These are phyloP conservation scores for Xanthorhoe spadicearia DNA, from an alignment of 2,888 invertebrate genomes.

Conservation along the genomic window DNA sequence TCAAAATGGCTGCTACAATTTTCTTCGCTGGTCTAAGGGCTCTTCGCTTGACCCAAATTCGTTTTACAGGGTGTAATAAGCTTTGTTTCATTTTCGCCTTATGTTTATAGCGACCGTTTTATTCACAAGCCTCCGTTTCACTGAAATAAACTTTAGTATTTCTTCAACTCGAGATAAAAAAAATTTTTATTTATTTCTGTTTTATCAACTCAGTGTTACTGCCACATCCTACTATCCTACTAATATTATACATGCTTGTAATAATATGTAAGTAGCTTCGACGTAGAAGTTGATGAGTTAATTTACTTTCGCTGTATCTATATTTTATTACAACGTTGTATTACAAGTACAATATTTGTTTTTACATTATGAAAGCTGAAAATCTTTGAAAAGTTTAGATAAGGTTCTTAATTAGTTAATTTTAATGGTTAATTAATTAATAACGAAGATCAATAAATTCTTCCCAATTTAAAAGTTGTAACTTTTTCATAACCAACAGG, in stretches of 20 bases:
- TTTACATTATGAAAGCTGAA: background rate
- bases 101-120: background rate
- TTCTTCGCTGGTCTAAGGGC: slow-evolving; percentile 28
- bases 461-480: too few species aligned
- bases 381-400: background rate
- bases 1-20: slow-evolving; percentile 30
- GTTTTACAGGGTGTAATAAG: slow-evolving; percentile 13
- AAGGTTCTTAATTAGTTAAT: background rate
- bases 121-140: background rate
- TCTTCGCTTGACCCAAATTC: slow-evolving; percentile 39
- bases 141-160: background rate
- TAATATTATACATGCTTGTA: background rate
- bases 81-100: background rate
- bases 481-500: too few species aligned
- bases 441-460: too few species aligned
- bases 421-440: background rate
- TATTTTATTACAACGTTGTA: background rate
- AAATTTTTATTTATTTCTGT: too few species aligned
- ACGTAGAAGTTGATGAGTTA: background rate
- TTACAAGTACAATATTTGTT: slow-evolving; percentile 1
- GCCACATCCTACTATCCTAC: too few species aligned
- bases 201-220: too few species aligned
- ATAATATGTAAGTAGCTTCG: background rate
- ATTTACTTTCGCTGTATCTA: background rate
- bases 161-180: too few species aligned